phyloP scores from a whole-genome alignment of 2,113 vertebrate genomes.

The Seriola quinqueradiata region DNA sequence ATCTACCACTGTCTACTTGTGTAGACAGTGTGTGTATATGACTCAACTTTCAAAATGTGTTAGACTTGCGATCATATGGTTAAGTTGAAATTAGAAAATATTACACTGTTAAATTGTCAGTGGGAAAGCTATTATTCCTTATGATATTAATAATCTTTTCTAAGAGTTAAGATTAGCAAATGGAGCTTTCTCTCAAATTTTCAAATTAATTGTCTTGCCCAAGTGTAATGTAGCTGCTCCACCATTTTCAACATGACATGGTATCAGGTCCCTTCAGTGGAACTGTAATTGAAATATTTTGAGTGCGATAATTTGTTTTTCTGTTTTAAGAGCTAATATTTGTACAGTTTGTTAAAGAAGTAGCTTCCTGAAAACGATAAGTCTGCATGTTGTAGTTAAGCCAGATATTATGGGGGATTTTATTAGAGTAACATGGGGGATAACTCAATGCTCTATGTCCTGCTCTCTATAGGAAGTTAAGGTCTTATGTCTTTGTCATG shows the following conservation, averaged over 20 bases:
- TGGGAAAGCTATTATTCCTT: neutral
- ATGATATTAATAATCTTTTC: neutral
- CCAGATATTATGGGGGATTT: neutral
- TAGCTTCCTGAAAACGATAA: neutral
- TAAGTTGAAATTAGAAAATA: neutral
- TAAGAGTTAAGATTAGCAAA: too few species aligned
- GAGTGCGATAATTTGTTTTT: neutral
- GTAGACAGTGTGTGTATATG: slow-evolving; percentile 14
- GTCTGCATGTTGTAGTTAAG: neutral
- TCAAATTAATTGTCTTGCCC: neutral
- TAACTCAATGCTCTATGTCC: neutral
- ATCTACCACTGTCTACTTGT: neutral
- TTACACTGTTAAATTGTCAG: neutral
- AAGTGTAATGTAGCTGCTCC: too few species aligned
- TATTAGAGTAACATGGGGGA: neutral
- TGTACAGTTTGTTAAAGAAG: neutral
- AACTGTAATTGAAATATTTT: neutral
- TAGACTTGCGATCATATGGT: neutral
- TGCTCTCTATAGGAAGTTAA: slow-evolving; percentile 7
- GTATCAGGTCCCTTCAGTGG: neutral
- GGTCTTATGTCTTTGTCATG: neutral
- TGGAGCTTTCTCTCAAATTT: neutral
- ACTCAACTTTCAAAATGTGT: slow-evolving; percentile 7
- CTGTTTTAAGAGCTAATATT: neutral
- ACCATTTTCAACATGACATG: neutral